Evolutionary conservation across 2,797 vertebrate genomes (phyloP).

Genomic region (Ctenopoma multispine): DNA sequence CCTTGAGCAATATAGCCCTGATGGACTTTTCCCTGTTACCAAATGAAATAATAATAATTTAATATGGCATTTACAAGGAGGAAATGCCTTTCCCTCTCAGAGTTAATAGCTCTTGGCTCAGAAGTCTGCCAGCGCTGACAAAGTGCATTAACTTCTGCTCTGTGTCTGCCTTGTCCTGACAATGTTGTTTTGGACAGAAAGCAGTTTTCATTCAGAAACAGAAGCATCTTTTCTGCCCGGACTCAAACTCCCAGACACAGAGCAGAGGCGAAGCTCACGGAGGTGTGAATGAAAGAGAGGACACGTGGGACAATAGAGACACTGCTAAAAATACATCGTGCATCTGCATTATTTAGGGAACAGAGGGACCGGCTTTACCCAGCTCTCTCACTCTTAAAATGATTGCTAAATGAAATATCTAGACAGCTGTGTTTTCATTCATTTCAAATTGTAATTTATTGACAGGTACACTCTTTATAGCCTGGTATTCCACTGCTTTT

Average conservation of each 20-base stretch:
- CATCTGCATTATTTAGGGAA: constrained; percentile 73
- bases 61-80: constrained; percentile 91
- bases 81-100: constrained; percentile 89
- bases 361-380: constrained; percentile 47
- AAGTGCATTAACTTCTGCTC: constrained; percentile 86
- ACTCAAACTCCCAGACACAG: constrained; percentile 28
- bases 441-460: constrained; percentile 4
- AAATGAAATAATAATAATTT: constrained; percentile 90
- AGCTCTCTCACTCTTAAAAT: constrained; percentile 47
- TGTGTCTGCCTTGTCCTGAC: constrained; percentile 80
- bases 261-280: constrained; percentile 29
- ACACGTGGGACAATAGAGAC: not conserved
- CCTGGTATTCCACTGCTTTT: constrained; percentile 14
- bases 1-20: constrained; percentile 79
- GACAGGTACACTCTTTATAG: not conserved
- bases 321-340: constrained; percentile 65
- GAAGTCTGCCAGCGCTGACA: constrained; percentile 85
- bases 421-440: constrained; percentile 1
- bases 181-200: constrained; percentile 78
- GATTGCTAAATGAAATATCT: constrained; percentile 35
- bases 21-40: constrained; percentile 87
- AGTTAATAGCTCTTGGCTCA: constrained; percentile 87
- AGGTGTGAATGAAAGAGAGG: constrained; percentile 53
- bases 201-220: constrained; percentile 80
- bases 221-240: constrained; percentile 66